Evolutionary conservation across 2,888 invertebrate species (phyloP), one percentile per base, ranked within the genome.

Genomic region (Hirudinaria manillensis): DNA sequence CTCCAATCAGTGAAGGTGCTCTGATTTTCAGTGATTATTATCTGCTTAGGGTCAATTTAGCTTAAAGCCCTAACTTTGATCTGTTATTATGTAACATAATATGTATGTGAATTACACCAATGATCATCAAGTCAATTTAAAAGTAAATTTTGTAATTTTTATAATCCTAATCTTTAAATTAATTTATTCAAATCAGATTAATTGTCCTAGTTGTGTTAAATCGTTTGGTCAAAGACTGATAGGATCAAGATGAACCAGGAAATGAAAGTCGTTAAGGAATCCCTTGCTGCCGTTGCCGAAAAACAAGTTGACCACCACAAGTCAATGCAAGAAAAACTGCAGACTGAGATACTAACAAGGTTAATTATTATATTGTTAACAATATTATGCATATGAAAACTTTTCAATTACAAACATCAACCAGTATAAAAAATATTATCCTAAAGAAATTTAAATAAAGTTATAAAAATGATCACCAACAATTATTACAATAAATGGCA

Each of bases 241-340:
- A 68, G 36, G 36, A 1, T 36, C 7, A 68, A 68, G 68, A 32
- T 56, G 3, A 45, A 72, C 21, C 51, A 53, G 38, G 65, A 27
- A 24, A 24, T 73, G n/a, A 73, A 38, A 61, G 27, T 65, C 3
- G 21, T 73, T 24, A 73, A 65, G 36, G 73, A 73, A n/a, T 73
- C 73, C 0, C 56, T 73, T 24, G 13, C 32, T 38, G 32, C 65
- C 16, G 32, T 73, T 29, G 73, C 73, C 0, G 73, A 65, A 61
- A 73, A 65, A 65, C 73, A 73, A 32, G n/a, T 73, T 6, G 73
- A 73, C 21, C 73, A 73, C 4, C 29, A 73, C 65, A 73, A 73
- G 29, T 32, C 34, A 56, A 61, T 61, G 55, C 55, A 73, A 34
- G 36, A 56, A 38, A 73, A 65, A 38, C 29, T 73, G 4, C 73